These are phyloP conservation scores for Andricus curvator DNA, from an alignment of 2,888 invertebrate genomes.

Conservation along the genomic window DNA sequence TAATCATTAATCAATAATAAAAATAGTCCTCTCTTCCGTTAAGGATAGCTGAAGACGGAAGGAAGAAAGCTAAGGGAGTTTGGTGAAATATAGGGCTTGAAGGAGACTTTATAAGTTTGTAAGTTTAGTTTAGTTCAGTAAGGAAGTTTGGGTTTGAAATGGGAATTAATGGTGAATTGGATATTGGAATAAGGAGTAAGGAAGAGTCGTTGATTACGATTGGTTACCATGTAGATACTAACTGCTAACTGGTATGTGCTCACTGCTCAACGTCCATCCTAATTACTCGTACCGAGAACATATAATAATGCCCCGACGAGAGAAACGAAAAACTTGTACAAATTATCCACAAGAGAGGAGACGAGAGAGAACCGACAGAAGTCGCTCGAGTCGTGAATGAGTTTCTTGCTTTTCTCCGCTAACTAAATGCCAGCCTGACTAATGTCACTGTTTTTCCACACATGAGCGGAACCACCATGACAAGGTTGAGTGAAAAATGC, in stretches of 20 bases:
- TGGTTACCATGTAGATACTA: background rate
- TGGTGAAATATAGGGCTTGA: background rate
- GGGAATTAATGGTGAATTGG: background rate
- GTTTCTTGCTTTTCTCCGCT: constrained; percentile 63
- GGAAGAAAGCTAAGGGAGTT: background rate
- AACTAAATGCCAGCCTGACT: constrained; percentile 64
- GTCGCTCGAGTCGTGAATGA: constrained; percentile 62
- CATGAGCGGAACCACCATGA: constrained; percentile 13
- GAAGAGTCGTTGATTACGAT: constrained; percentile 16
- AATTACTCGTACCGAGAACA: constrained; percentile 64
- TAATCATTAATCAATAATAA: background rate
- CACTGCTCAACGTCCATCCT: constrained; percentile 56
- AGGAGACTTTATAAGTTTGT: background rate
- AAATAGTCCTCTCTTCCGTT: constrained; percentile 2
- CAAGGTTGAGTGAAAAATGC: constrained; percentile 33
- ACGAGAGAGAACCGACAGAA: constrained; percentile 44
- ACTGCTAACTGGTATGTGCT: constrained; percentile 10
- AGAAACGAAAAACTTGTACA: constrained; percentile 65
- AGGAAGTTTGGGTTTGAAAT: background rate
- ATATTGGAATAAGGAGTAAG: background rate
- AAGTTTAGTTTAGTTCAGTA: constrained; percentile 3
- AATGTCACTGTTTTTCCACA: constrained; percentile 52
- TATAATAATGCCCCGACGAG: constrained; percentile 62
- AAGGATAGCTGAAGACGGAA: background rate
- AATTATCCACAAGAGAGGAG: constrained; percentile 59